phyloP scores from a whole-genome alignment of 1,140 invertebrate genomes.

The Apis cerana region DNA sequence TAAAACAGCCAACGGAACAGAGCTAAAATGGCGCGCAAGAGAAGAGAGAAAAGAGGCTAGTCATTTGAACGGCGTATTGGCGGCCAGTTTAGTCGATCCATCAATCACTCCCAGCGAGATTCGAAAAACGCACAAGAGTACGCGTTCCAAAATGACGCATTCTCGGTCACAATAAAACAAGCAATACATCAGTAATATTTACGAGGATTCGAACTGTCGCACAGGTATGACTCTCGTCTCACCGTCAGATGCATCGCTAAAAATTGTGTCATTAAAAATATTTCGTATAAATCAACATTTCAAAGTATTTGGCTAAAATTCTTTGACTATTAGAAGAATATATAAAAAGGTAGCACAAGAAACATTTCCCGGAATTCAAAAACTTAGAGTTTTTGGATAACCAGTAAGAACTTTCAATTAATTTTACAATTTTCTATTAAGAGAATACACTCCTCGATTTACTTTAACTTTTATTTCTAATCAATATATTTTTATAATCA shows the following conservation, averaged over 20 bases:
- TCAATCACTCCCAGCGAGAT: not conserved
- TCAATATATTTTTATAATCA: no score
- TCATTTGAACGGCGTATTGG: not conserved
- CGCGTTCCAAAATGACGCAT: not conserved
- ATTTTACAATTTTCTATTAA: no score
- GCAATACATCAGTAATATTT: constrained; percentile 1
- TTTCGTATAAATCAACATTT: no score
- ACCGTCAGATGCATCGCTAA: not conserved
- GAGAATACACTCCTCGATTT: no score
- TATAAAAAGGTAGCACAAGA: no score
- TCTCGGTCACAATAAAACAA: not conserved
- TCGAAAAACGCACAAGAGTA: not conserved
- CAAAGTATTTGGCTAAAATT: no score
- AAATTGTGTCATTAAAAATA: no score
- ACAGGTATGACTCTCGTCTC: not conserved
- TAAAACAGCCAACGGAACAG: not conserved
- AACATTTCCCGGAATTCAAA: no score
- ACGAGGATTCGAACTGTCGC: constrained; percentile 8
- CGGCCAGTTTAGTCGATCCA: not conserved
- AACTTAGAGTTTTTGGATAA: no score
- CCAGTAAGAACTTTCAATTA: no score
- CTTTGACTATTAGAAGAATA: no score
- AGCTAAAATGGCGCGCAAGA: not conserved
- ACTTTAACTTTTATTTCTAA: no score
- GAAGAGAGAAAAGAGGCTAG: not conserved